Conservation (phyloP, 2,888 invertebrate species). For the Microctonus hyperodae region DNA sequence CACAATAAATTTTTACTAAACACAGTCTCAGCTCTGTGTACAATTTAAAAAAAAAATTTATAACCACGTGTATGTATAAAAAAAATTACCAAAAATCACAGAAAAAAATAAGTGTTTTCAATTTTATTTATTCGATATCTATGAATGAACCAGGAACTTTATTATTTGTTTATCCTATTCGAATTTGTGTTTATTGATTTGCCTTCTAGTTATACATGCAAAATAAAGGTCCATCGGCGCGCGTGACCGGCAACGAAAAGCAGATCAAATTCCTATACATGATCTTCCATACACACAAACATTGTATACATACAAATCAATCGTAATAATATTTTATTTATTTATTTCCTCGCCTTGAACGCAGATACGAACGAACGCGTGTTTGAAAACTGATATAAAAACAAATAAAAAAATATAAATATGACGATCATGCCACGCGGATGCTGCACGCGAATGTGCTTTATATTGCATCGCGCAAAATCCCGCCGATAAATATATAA, state of each 20-base stretch:
- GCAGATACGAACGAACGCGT: not conserved
- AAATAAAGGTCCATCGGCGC: not conserved
- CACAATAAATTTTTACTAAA: no score
- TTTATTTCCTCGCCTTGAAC: not conserved
- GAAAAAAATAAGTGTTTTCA: no score
- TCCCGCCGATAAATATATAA: constrained; percentile 1
- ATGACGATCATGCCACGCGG: not conserved
- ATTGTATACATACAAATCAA: not conserved
- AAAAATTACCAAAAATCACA: no score
- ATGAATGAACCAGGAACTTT: not conserved
- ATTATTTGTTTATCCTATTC: constrained; percentile 1
- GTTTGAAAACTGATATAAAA: not conserved
- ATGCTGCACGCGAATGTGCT: constrained; percentile 11
- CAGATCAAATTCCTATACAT: constrained; percentile 10
- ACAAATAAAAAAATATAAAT: not conserved
- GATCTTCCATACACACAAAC: not conserved
- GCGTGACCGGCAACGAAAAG: constrained; percentile 4
- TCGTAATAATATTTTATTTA: not conserved
- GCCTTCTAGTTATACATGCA: constrained; percentile 8
- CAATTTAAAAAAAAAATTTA: no score
- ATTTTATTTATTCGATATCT: not conserved
- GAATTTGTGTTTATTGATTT: constrained; percentile 8
- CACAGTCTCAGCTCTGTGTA: no score
- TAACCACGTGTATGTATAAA: no score
- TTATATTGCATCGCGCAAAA: not conserved